Conservation (phyloP, 1,140 invertebrate genomes). For the Pogonognathellus flavescens region DNA sequence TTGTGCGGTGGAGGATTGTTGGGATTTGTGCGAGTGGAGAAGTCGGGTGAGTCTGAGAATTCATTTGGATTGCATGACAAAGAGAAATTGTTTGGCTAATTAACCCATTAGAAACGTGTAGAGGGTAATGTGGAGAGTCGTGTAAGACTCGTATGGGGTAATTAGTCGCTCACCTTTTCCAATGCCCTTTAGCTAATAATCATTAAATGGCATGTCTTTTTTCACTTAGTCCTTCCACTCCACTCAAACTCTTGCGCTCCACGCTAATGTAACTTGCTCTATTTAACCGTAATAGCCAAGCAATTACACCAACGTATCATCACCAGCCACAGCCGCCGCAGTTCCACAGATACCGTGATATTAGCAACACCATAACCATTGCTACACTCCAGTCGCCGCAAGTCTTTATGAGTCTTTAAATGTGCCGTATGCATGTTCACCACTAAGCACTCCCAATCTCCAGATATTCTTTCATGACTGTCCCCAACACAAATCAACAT, state of each 20-base stretch:
- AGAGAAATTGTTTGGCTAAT: constrained; percentile 66
- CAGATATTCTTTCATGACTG: too few relatives aligned
- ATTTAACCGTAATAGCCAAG: too few relatives aligned
- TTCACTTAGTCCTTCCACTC: constrained; percentile 33
- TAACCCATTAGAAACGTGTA: constrained; percentile 63
- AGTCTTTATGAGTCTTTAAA: too few relatives aligned
- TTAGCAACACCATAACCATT: not conserved
- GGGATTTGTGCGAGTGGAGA: not conserved
- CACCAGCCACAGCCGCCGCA: too few relatives aligned
- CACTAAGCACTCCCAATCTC: too few relatives aligned
- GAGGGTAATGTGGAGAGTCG: constrained; percentile 26
- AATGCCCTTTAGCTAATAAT: constrained; percentile 53
- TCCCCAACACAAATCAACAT: too few relatives aligned
- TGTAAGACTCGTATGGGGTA: constrained; percentile 51
- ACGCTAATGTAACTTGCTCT: too few relatives aligned
- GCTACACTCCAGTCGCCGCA: not conserved
- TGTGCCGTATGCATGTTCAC: too few relatives aligned
- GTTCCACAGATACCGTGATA: too few relatives aligned
- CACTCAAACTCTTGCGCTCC: constrained; percentile 2
- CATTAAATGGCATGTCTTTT: constrained; percentile 53
- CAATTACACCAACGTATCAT: too few relatives aligned
- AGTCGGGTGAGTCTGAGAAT: not conserved
- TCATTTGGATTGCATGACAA: constrained; percentile 60
- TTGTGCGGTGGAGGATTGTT: not conserved
- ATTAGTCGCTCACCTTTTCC: constrained; percentile 59